These are phyloP conservation scores for Orbicella faveolata DNA, from an alignment of 64 coral and sea anemone species.

Conservation along the genomic window DNA sequence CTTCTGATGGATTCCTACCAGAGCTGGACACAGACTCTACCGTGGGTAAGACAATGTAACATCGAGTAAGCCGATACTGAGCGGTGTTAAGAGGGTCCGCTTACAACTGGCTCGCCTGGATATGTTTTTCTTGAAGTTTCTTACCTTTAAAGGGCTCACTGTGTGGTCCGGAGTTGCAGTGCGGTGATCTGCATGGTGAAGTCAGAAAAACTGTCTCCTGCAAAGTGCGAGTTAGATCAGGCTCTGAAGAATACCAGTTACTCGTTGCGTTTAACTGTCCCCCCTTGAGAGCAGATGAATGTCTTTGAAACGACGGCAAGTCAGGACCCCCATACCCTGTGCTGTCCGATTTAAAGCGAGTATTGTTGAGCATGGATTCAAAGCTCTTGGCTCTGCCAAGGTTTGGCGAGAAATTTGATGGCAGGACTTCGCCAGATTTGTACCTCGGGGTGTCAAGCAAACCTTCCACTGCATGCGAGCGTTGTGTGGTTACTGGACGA, in stretches of 20 bases:
- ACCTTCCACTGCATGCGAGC: background rate
- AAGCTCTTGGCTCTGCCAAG: constrained; percentile 3
- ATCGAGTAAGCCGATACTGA: too few species aligned
- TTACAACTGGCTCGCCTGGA: background rate
- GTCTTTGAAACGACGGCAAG: background rate
- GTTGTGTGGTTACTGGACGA: background rate
- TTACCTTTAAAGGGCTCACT: background rate
- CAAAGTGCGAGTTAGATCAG: background rate
- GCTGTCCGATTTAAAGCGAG: background rate
- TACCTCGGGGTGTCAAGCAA: background rate
- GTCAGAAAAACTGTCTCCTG: background rate
- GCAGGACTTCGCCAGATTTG: background rate
- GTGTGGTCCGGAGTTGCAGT: background rate
- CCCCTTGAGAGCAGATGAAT: background rate
- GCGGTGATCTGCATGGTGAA: background rate
- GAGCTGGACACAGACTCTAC: too few species aligned
- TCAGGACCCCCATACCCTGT: background rate
- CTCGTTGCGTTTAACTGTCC: background rate
- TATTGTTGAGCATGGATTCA: background rate
- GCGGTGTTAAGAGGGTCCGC: background rate
- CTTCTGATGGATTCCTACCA: too few species aligned
- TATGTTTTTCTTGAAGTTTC: background rate
- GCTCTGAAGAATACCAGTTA: background rate
- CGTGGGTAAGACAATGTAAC: too few species aligned
- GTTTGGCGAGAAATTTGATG: background rate